These are phyloP conservation scores for Lasiurus cinereus DNA, from an alignment of 2,113 vertebrate genomes.

Conservation along the genomic window DNA sequence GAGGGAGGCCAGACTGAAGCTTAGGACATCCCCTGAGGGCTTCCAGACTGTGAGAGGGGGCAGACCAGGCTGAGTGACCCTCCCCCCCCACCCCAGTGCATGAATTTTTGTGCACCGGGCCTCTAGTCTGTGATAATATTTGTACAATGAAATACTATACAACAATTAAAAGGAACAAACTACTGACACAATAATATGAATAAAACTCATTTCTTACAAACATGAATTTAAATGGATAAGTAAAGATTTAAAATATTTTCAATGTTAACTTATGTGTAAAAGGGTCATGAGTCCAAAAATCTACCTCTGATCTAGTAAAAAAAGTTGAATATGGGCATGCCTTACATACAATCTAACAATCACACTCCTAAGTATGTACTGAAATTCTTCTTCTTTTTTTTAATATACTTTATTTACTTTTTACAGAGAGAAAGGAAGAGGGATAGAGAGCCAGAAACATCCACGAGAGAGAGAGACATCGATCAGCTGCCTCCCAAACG, in stretches of 20 bases:
- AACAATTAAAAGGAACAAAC: not conserved
- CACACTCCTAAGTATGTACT: not conserved
- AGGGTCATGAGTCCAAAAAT: not conserved
- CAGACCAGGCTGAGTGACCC: no score
- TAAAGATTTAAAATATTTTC: not conserved
- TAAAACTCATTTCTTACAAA: constrained; percentile 2
- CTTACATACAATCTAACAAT: constrained; percentile 10
- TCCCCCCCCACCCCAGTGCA: no score
- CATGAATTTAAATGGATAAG: not conserved
- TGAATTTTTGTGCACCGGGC: no score
- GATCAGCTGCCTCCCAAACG: no score
- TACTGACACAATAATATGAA: not conserved
- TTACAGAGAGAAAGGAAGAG: no score
- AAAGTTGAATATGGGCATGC: not conserved
- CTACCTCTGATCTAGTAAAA: not conserved
- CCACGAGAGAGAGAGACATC: no score
- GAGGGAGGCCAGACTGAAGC: no score
- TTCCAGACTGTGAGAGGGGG: no score
- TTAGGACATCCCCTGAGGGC: no score
- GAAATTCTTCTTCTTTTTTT: no score
- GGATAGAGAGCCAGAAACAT: no score
- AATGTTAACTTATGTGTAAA: constrained; percentile 34
- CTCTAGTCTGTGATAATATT: not conserved
- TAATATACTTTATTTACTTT: no score
- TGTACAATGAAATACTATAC: not conserved